Conservation (phyloP, 2,113 vertebrate species). For the Corythornis vintsioides region DNA sequence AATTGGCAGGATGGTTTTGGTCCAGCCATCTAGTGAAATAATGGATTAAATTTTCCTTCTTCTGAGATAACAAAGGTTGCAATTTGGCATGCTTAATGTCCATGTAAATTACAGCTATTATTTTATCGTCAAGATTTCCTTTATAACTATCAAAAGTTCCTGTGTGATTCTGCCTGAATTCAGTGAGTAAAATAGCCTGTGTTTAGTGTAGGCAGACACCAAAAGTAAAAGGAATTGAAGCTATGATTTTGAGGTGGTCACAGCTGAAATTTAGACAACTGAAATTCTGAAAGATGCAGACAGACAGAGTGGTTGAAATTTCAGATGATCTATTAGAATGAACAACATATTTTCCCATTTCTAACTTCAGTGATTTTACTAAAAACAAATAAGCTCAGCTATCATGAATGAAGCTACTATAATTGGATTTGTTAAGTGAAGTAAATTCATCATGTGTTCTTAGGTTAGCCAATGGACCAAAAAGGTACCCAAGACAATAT, state of each 20-base stretch:
- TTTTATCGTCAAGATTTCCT: not conserved
- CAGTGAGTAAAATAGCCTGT: not conserved
- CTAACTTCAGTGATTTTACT: not conserved
- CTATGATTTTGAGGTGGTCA: not conserved
- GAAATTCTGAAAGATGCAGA: not conserved
- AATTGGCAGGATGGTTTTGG: not conserved
- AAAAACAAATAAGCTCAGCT: not conserved
- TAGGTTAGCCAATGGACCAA: not conserved
- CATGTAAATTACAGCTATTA: not conserved
- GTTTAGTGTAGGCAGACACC: not conserved
- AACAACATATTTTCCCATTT: not conserved
- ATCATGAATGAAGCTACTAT: not conserved
- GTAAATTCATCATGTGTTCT: not conserved
- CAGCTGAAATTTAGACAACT: not conserved
- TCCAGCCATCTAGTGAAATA: not conserved
- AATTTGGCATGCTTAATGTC: not conserved
- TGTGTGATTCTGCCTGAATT: not conserved
- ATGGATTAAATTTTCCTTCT: not conserved
- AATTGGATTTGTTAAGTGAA: not conserved
- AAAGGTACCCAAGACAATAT: not conserved
- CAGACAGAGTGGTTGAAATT: not conserved
- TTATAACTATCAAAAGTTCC: not conserved
- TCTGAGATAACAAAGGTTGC: not conserved
- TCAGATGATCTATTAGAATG: not conserved
- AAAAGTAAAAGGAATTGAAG: not conserved